phyloP scores from a whole-genome alignment of 1,140 invertebrate genomes.

The Drosophila pandora region DNA sequence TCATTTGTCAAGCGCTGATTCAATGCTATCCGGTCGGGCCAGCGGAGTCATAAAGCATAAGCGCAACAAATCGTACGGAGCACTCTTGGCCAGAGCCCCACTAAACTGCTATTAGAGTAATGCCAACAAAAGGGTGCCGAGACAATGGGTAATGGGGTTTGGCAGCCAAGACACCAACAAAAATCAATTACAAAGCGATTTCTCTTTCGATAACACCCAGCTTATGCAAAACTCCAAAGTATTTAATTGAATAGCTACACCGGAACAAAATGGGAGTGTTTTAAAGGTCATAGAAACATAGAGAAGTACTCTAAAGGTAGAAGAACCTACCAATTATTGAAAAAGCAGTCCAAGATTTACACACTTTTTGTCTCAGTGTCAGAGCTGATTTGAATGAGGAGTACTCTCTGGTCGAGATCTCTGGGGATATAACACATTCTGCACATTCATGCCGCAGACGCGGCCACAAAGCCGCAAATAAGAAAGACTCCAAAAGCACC shows the following conservation, averaged over 20 bases:
- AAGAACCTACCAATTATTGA: neutral
- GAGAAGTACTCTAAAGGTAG: no score
- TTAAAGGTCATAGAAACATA: no score
- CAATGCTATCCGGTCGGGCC: no score
- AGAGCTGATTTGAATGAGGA: conserved; percentile 30
- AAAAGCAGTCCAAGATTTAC: neutral
- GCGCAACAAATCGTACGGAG: conserved; percentile 51
- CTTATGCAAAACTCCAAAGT: conserved; percentile 34
- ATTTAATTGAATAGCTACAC: conserved; percentile 63
- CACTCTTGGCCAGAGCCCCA: conserved; percentile 49
- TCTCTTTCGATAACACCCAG: conserved; percentile 67
- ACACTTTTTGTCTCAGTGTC: conserved; percentile 4
- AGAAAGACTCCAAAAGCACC: conserved; percentile 68
- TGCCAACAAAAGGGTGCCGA: conserved; percentile 52
- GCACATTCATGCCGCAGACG: conserved; percentile 75
- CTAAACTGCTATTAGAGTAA: conserved; percentile 60
- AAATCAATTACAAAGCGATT: conserved; percentile 76
- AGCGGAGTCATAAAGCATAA: neutral
- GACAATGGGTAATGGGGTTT: conserved; percentile 52
- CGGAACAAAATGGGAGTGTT: neutral
- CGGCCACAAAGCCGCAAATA: conserved; percentile 45
- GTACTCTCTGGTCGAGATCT: conserved; percentile 41
- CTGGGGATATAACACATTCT: conserved; percentile 52
- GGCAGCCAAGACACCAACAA: conserved; percentile 44
- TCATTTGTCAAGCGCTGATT: neutral